A percentile compares a stretch with the other conserved stretches of the same genome.
phyloP scores from a whole-genome alignment of 2,888 invertebrate genomes.

The Onchidella celtica region DNA sequence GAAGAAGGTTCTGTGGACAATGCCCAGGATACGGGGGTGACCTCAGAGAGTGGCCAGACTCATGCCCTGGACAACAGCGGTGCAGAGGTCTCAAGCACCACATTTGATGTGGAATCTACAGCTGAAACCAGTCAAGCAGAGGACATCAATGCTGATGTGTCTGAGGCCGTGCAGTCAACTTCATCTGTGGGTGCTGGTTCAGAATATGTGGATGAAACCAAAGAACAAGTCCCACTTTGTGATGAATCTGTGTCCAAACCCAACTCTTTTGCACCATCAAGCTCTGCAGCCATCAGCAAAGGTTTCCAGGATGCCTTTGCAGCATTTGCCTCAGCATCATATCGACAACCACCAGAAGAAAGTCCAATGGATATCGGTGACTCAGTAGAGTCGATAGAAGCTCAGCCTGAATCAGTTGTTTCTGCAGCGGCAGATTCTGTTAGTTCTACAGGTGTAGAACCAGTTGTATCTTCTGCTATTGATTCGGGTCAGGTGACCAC shows the following conservation, averaged over 20 bases:
- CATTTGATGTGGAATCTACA: conserved; percentile 9
- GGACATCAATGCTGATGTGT: background rate
- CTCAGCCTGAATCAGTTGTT: background rate
- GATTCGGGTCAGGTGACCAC: conserved; percentile 37
- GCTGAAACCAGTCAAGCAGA: background rate
- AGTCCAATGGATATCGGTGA: background rate
- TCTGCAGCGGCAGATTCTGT: conserved; percentile 14
- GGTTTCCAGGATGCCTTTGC: conserved; percentile 42
- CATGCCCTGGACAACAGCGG: background rate
- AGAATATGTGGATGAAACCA: conserved; percentile 25
- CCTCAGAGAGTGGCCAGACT: background rate
- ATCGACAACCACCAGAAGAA: conserved; percentile 11
- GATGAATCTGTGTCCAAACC: background rate
- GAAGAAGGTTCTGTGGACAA: background rate
- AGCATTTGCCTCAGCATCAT: conserved; percentile 26
- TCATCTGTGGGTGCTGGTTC: conserved; percentile 18
- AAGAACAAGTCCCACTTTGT: background rate
- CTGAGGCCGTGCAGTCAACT: conserved; percentile 36
- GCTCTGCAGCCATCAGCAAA: conserved; percentile 3
- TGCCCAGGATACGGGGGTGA: background rate
- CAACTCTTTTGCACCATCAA: background rate
- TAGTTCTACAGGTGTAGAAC: background rate
- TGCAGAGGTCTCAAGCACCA: conserved; percentile 29
- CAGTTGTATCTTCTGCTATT: conserved; percentile 25
- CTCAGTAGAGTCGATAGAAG: background rate